phyloP scores from a whole-genome alignment of 1,140 invertebrate species.

The Drosophila bocki region DNA sequence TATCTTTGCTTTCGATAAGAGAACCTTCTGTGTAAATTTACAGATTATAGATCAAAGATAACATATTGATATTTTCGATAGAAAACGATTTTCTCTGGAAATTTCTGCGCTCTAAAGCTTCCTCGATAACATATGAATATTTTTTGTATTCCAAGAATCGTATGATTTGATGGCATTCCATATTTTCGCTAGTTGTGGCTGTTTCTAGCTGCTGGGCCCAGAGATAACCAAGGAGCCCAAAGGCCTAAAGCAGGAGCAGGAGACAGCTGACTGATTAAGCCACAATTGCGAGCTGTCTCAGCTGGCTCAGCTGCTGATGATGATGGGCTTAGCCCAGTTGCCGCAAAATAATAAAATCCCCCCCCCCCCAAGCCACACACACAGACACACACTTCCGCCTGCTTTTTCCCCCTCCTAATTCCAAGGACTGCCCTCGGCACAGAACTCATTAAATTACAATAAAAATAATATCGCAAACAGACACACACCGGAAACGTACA shows the following conservation, averaged over 20 bases:
- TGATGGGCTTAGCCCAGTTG: slow-evolving; percentile 35
- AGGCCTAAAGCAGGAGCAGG: neutral
- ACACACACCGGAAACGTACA: slow-evolving; percentile 26
- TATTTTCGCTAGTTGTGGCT: neutral
- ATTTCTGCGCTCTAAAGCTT: neutral
- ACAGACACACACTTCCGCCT: slow-evolving; percentile 3
- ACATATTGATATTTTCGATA: neutral
- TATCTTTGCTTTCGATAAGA: too few relatives aligned
- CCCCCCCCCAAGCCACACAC: slow-evolving; percentile 6
- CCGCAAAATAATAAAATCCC: slow-evolving; percentile 31
- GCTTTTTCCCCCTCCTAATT: neutral
- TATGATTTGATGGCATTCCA: too few relatives aligned
- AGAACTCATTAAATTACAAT: slow-evolving; percentile 76
- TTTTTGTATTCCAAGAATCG: neutral
- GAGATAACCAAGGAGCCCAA: neutral
- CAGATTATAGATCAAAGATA: neutral
- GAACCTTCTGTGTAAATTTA: too few relatives aligned
- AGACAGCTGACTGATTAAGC: slow-evolving; percentile 63
- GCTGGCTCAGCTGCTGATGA: slow-evolving; percentile 40
- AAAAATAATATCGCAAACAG: slow-evolving; percentile 38
- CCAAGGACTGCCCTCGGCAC: slow-evolving; percentile 35
- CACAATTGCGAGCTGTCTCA: slow-evolving; percentile 58
- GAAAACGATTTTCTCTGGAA: too few relatives aligned
- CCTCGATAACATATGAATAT: neutral
- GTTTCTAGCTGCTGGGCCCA: neutral